A percentile compares a stretch with the other conserved stretches of the same genome.
phyloP scores from a whole-genome alignment of 2,113 vertebrate species.

The Aegithalos caudatus region DNA sequence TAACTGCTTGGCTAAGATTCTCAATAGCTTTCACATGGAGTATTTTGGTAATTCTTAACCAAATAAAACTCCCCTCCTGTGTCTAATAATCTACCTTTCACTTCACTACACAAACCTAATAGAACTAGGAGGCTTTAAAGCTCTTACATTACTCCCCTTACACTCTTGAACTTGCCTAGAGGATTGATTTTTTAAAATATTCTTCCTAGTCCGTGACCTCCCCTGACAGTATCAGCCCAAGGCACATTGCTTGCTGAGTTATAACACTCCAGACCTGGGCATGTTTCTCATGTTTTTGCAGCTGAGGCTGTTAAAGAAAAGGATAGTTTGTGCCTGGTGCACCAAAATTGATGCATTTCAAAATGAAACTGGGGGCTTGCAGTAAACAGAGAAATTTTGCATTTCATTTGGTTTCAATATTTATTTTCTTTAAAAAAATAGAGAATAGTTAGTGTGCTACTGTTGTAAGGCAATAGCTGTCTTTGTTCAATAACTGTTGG shows the following conservation, averaged over 20 bases:
- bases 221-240: not conserved
- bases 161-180: not conserved
- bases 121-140: not conserved
- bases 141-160: not conserved
- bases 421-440: not conserved
- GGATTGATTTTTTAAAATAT: not conserved
- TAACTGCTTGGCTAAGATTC: not conserved
- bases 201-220: slow-evolving; percentile 10
- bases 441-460: not conserved
- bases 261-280: not conserved
- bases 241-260: slow-evolving; percentile 36
- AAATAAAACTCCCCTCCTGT: not conserved
- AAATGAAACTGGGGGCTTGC: not conserved
- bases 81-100: not conserved
- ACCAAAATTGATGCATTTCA: not conserved
- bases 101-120: not conserved
- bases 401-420: not conserved
- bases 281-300: slow-evolving; percentile 21
- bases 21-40: not conserved
- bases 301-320: not conserved
- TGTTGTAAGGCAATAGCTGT: not conserved
- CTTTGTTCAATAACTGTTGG: not conserved
- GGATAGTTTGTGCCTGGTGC: not conserved
- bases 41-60: not conserved
- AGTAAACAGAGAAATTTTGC: not conserved